Evolutionary conservation across 2,797 vertebrate species (phyloP).

Genomic region (Moxostoma hubbsi): DNA sequence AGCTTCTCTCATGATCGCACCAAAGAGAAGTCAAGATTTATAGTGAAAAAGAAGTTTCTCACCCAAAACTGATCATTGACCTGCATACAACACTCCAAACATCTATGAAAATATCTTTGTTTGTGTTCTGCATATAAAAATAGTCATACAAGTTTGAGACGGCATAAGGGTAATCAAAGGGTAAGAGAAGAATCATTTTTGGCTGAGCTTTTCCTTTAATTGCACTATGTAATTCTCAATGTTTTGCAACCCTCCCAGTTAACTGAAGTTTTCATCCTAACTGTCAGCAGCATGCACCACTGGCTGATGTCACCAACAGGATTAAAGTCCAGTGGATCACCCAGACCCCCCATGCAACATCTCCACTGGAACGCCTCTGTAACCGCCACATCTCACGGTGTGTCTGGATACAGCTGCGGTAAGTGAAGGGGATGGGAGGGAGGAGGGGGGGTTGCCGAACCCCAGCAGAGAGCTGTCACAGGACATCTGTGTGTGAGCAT

Average conservation of each 20-base stretch:
- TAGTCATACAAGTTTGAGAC: too few relatives aligned
- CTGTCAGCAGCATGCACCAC: slow-evolving; percentile 24
- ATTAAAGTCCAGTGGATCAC: slow-evolving; percentile 3
- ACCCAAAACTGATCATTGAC: too few relatives aligned
- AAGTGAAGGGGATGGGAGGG: slow-evolving; percentile 21
- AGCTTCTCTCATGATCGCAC: too few relatives aligned
- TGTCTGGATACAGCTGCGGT: slow-evolving; percentile 70
- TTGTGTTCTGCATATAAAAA: too few relatives aligned
- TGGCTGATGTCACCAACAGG: slow-evolving; percentile 41
- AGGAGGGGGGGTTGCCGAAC: slow-evolving; percentile 73
- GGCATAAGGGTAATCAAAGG: too few relatives aligned
- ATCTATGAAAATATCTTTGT: too few relatives aligned
- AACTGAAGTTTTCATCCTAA: slow-evolving; percentile 1
- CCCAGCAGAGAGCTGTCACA: slow-evolving; percentile 77
- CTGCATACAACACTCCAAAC: too few relatives aligned
- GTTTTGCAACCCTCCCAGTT: neutral
- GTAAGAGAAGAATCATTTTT: too few relatives aligned
- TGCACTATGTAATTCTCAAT: too few relatives aligned
- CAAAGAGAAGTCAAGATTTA: too few relatives aligned
- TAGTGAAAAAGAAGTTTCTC: too few relatives aligned
- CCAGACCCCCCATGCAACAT: neutral
- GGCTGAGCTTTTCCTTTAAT: too few relatives aligned
- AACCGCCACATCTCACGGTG: slow-evolving; percentile 42
- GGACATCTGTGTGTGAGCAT: slow-evolving; percentile 72
- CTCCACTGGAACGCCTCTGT: slow-evolving; percentile 57